Evolutionary conservation across 2,113 vertebrate genomes (phyloP), one percentile per base, ranked within the genome.

Genomic region (Campylomormyrus tamandua): DNA sequence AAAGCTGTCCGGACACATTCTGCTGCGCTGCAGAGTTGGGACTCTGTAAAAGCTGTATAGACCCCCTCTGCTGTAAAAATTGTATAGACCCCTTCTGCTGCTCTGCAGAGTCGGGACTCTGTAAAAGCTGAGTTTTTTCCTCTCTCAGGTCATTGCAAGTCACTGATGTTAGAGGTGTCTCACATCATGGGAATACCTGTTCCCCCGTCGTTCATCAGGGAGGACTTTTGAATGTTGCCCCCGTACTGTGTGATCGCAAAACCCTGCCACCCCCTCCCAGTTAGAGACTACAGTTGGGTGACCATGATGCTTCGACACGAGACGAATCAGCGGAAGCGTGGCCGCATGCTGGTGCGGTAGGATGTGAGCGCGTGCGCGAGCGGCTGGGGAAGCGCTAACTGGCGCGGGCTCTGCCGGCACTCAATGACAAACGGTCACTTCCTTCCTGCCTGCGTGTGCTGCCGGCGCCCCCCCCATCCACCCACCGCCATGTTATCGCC

Each of bases 391-490:
- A 62, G 45, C 3, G 50, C 53, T 45, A 89, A 45, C 74, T n/a
- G 45, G 45, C 39, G 46, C 15, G 9, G 45, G 58, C 24, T 45
- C 19, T 5, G 46, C 58, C 83, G 96, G 95, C 93, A 92, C 45
- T 94, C 95, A 93, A 94, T 97, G 97, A 97, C 96, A 96, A 96
- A 97, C 95, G 93, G 95, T 92, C 95, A 95, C 94, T 97, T 97
- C 96, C 96, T 97, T 96, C 96, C 96, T 97, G 96, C 94, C 90
- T 91, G 92, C 93, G 94, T 96, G 94, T 95, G 95, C 96, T 95
- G 94, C 95, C 94, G 96, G 96, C 94, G 95, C 94, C 39, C 21
- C 11, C 80, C 42, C 83, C 77, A 80, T 4, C 77, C 91, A 96
- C 95, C 95, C 93, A 92, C 94, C 95, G 94, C 94, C 92, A 95